These are phyloP conservation scores for Jordanella pulchra DNA, from an alignment of 2,797 vertebrate genomes.

Conservation along the genomic window DNA sequence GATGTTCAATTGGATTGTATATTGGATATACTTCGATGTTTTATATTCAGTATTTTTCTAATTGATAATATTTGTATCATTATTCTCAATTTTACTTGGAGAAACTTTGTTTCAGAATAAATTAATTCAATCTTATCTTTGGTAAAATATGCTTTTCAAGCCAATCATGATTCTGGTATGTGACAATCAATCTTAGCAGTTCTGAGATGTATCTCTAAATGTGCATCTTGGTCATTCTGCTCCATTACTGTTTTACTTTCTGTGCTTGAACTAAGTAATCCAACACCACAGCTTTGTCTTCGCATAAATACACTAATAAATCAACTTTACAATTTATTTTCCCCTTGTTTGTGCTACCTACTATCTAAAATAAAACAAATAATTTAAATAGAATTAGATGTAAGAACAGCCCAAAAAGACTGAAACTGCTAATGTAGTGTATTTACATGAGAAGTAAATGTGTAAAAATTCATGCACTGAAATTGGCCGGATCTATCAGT, in stretches of 20 bases:
- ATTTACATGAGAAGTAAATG: slow-evolving; percentile 1
- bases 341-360: background rate
- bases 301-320: background rate
- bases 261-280: background rate
- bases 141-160: background rate
- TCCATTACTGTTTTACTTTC: background rate
- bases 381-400: background rate
- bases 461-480: slow-evolving; percentile 11
- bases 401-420: background rate
- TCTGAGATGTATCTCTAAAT: background rate
- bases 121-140: background rate
- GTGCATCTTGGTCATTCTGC: background rate
- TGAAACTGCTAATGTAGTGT: background rate
- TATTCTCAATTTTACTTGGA: background rate
- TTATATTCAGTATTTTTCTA: no score
- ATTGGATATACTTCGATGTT: no score
- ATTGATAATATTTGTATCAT: no score
- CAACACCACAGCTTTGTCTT: background rate
- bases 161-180: no score
- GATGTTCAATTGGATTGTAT: no score
- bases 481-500: slow-evolving; percentile 12
- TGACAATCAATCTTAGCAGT: background rate
- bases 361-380: background rate
- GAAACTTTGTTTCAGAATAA: background rate
- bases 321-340: background rate